Conservation (phyloP, 1,140 invertebrate genomes). For the Drosophila sucinea region DNA sequence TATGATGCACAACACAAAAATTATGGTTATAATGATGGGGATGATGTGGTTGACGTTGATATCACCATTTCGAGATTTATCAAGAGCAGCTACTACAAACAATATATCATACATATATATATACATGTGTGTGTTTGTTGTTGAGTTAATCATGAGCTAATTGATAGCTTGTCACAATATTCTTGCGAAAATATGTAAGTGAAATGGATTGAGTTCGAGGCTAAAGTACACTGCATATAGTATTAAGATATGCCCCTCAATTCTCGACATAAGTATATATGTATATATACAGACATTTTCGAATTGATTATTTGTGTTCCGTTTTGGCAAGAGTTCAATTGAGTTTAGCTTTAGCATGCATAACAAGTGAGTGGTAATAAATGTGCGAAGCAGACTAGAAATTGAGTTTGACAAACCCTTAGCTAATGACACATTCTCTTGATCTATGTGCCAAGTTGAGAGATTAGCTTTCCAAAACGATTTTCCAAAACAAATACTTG, state of each 20-base stretch:
- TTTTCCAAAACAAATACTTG: not conserved
- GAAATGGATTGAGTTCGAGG: constrained; percentile 45
- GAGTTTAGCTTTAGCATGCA: constrained; percentile 13
- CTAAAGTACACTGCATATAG: constrained; percentile 37
- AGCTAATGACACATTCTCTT: not conserved
- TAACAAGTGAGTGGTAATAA: constrained; percentile 2
- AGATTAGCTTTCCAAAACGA: not conserved
- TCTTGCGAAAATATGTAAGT: constrained; percentile 66
- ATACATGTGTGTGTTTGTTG: not conserved
- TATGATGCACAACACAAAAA: not conserved
- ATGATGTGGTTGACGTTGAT: not conserved
- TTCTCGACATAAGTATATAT: not conserved
- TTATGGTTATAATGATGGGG: not conserved
- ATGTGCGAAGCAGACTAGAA: not conserved
- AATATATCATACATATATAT: constrained; percentile 16
- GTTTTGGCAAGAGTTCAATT: constrained; percentile 15
- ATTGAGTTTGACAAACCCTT: constrained; percentile 23
- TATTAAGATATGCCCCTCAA: constrained; percentile 43
- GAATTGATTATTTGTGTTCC: constrained; percentile 4
- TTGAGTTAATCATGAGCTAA: constrained; percentile 25
- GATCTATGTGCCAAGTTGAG: constrained; percentile 1
- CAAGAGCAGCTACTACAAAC: constrained; percentile 22
- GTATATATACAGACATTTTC: not conserved
- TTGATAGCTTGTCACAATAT: constrained; percentile 42
- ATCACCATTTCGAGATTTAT: constrained; percentile 2